Percentiles rank a stretch among this genome's conserved stretches.
phyloP scores from a whole-genome alignment of 2,888 invertebrate genomes.

The Rhogogaster chlorosoma region DNA sequence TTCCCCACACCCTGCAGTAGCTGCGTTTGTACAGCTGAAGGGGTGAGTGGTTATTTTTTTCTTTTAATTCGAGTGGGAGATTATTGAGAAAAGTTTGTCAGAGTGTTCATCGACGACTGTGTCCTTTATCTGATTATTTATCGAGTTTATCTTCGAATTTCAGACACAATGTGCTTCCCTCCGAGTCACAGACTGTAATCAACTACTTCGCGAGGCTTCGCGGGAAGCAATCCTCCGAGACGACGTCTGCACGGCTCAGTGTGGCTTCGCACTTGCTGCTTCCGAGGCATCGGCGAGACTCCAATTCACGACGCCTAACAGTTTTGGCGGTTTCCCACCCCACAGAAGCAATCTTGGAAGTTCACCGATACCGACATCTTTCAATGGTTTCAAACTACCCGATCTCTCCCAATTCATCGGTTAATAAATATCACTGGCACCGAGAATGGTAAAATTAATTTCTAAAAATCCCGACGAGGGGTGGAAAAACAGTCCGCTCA shows the following conservation, averaged over 20 bases:
- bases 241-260: conserved; percentile 94
- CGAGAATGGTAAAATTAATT: neutral
- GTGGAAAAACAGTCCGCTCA: neutral
- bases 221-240: conserved; percentile 90
- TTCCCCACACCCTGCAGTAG: conserved; percentile 95
- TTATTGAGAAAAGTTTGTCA: neutral
- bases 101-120: neutral
- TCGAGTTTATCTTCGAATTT: conserved; percentile 63
- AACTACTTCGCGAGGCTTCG: conserved; percentile 90
- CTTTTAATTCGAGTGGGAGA: too few species aligned
- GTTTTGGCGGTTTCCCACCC: conserved; percentile 64
- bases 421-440: conserved; percentile 76
- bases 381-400: conserved; percentile 87
- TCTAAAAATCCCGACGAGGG: neutral
- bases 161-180: conserved; percentile 94
- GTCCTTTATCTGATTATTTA: conserved; percentile 38
- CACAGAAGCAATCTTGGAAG: conserved; percentile 66
- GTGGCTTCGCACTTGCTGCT: conserved; percentile 84
- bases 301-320: conserved; percentile 68
- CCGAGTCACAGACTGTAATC: conserved; percentile 92
- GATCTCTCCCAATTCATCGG: conserved; percentile 87
- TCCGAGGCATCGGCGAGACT: conserved; percentile 68
- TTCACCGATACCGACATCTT: conserved; percentile 72
- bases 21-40: conserved; percentile 91
- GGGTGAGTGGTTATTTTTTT: conserved; percentile 82